These are phyloP conservation scores for Candidula unifasciata DNA, from an alignment of 2,888 invertebrate genomes.

Conservation along the genomic window DNA sequence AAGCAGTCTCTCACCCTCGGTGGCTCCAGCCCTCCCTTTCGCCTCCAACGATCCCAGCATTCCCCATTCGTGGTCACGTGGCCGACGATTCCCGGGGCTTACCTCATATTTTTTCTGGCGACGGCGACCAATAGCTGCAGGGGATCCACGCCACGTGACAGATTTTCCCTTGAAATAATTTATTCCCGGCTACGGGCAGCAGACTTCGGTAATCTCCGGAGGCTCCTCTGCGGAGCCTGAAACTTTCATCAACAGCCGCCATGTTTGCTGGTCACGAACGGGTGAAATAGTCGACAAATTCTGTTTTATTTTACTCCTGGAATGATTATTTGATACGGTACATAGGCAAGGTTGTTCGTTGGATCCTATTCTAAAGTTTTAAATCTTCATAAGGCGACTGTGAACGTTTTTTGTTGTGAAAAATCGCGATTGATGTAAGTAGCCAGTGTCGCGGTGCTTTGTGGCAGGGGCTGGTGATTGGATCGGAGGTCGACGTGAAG, in stretches of 20 bases:
- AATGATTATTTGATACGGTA: constrained; percentile 51
- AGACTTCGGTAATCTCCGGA: constrained; percentile 76
- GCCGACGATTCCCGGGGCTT: constrained; percentile 52
- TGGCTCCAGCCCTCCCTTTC: constrained; percentile 13
- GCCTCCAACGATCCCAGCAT: constrained; percentile 55
- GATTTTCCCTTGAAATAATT: constrained; percentile 70
- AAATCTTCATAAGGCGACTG: constrained; percentile 48
- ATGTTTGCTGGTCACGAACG: constrained; percentile 85
- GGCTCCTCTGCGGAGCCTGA: constrained; percentile 91
- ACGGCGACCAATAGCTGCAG: constrained; percentile 58
- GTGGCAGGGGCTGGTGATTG: constrained; percentile 51
- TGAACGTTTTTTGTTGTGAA: constrained; percentile 54
- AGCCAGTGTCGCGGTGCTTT: constrained; percentile 45
- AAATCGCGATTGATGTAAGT: constrained; percentile 53
- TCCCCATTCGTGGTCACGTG: constrained; percentile 54
- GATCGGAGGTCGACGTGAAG: constrained; percentile 50
- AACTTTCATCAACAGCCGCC: constrained; percentile 97
- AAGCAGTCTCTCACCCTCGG: not conserved
- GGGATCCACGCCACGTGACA: constrained; percentile 64
- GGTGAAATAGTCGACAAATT: constrained; percentile 52
- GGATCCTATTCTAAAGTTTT: constrained; percentile 45
- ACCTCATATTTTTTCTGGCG: constrained; percentile 49
- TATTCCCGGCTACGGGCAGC: constrained; percentile 66
- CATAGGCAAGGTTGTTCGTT: constrained; percentile 54
- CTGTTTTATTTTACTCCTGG: constrained; percentile 51